phyloP scores from a whole-genome alignment of 2,797 vertebrate genomes.

The Periparus ater region DNA sequence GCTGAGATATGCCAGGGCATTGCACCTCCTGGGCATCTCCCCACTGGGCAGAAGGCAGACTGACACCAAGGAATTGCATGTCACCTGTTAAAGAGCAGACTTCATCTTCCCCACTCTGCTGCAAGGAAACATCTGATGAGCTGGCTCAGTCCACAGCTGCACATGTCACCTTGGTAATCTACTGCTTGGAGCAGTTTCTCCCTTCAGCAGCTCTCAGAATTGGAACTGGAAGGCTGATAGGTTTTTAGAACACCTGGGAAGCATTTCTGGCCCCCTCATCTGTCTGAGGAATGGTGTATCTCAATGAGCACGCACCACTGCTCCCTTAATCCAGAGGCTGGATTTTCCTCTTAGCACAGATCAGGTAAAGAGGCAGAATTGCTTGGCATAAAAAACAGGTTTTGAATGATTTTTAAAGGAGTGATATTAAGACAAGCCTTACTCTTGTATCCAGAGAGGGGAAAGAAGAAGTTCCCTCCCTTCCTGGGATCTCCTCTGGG shows the following conservation, averaged over 20 bases:
- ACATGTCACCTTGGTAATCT: not conserved
- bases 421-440: not conserved
- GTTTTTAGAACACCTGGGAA: conserved; percentile 18
- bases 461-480: not conserved
- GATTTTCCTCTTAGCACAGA: not conserved
- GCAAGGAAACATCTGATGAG: not conserved
- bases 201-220: not conserved
- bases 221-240: not conserved
- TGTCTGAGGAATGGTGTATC: not conserved
- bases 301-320: not conserved
- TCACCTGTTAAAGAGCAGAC: not conserved
- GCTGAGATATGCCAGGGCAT: not conserved
- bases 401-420: not conserved
- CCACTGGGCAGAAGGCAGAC: not conserved
- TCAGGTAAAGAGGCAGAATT: not conserved
- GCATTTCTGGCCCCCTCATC: not conserved
- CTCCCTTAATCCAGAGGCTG: not conserved
- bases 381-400: not conserved
- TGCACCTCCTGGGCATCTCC: not conserved
- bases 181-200: conserved; percentile 6
- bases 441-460: not conserved
- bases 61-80: not conserved
- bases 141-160: conserved; percentile 20
- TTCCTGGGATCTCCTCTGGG: not conserved
- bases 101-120: conserved; percentile 1